Percentiles rank a stretch among this genome's conserved stretches.
These are phyloP conservation scores for Calidris pygmaea DNA, from an alignment of 2,113 vertebrate species.

Conservation along the genomic window DNA sequence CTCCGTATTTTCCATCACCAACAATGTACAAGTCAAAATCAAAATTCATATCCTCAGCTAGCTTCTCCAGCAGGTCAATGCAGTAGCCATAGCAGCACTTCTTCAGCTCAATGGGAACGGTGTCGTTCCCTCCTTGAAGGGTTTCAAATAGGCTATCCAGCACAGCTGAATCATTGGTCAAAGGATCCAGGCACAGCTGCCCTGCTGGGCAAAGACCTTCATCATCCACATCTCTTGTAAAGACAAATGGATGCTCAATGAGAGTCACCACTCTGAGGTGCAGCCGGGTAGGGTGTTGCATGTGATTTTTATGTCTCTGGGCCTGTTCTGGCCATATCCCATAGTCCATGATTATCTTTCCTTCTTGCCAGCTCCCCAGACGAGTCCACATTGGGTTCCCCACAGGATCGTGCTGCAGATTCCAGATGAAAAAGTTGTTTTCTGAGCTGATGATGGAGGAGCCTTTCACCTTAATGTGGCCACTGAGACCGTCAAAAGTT, in stretches of 20 bases:
- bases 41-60: constrained; percentile 86
- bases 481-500: constrained; percentile 90
- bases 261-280: constrained; percentile 92
- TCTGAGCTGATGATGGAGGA: constrained; percentile 87
- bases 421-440: constrained; percentile 95
- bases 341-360: constrained; percentile 86
- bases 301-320: constrained; percentile 77
- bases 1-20: constrained; percentile 85
- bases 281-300: constrained; percentile 75
- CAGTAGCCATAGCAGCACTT: constrained; percentile 87
- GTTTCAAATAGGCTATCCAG: constrained; percentile 87
- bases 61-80: constrained; percentile 83
- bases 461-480: constrained; percentile 85
- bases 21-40: constrained; percentile 86
- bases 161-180: constrained; percentile 85
- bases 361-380: constrained; percentile 89
- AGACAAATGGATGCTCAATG: constrained; percentile 93
- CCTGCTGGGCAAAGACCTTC: constrained; percentile 93
- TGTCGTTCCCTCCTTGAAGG: constrained; percentile 85
- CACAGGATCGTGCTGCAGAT: constrained; percentile 89
- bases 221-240: constrained; percentile 89
- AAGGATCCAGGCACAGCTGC: constrained; percentile 90
- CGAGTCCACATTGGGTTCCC: constrained; percentile 95
- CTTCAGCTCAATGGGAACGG: constrained; percentile 75
- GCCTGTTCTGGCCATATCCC: constrained; percentile 87